Conservation (phyloP, 2,888 invertebrate genomes). For the Empis livida region DNA sequence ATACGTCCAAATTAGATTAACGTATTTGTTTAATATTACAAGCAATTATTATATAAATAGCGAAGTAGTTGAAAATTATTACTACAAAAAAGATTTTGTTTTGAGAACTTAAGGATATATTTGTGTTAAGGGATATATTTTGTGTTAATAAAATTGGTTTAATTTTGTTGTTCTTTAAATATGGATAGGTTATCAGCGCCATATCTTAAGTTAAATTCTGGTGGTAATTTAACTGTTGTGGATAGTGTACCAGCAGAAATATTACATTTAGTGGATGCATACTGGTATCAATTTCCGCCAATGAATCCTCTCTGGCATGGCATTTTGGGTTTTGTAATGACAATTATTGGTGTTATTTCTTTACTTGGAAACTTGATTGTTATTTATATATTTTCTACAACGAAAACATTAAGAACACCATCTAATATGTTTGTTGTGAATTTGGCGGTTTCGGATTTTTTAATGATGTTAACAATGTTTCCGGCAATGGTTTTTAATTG, state of each 20-base stretch:
- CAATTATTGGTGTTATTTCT: slow-evolving; percentile 45
- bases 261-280: slow-evolving; percentile 52
- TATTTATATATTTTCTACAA: slow-evolving; percentile 54
- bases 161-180: too few species aligned
- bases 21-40: too few species aligned
- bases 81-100: too few species aligned
- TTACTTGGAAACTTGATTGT: slow-evolving; percentile 35
- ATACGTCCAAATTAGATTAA: too few species aligned
- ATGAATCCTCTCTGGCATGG: slow-evolving; percentile 47
- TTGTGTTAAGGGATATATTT: too few species aligned
- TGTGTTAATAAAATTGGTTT: too few species aligned
- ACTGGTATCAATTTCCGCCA: slow-evolving; percentile 46
- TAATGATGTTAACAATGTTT: slow-evolving; percentile 49
- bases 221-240: slow-evolving; percentile 48
- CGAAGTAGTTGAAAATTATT: too few species aligned
- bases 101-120: too few species aligned
- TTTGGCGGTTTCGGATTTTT: slow-evolving; percentile 51
- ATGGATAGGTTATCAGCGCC: too few species aligned
- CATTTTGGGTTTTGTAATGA: slow-evolving; percentile 47
- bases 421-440: slow-evolving; percentile 54
- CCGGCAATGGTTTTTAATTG: slow-evolving; percentile 53
- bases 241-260: slow-evolving; percentile 57
- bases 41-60: too few species aligned
- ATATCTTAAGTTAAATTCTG: neutral
- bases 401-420: slow-evolving; percentile 47